Evolutionary conservation across 37 sponge, comb jelly and placozoan genomes (phyloP).

Genomic region (Petrosia ficiformis): DNA sequence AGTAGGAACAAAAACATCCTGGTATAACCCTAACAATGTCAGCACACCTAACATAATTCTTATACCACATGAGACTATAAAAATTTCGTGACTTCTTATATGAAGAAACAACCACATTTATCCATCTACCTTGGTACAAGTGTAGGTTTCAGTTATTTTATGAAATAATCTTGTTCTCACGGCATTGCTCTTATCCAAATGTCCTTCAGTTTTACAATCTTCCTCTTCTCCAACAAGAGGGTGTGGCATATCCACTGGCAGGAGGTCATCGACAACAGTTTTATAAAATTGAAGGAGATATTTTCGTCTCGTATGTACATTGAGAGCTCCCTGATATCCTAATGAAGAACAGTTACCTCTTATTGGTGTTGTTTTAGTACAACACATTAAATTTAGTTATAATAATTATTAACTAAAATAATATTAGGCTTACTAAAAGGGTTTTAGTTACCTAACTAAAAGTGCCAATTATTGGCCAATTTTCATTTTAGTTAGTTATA

Average conservation of each 20-base stretch:
- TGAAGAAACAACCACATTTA: too few species aligned
- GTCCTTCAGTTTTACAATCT: background rate
- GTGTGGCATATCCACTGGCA: background rate
- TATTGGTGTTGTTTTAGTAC: constrained; percentile 18
- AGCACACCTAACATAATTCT: too few species aligned
- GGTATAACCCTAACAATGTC: too few species aligned
- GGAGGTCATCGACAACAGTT: constrained; percentile 12
- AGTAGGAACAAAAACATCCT: too few species aligned
- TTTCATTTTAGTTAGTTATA: too few species aligned
- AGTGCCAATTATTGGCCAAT: too few species aligned
- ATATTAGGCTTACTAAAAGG: too few species aligned
- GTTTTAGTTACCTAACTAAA: too few species aligned
- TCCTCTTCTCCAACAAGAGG: background rate
- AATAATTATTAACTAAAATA: too few species aligned
- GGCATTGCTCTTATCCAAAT: background rate
- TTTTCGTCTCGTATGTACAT: background rate
- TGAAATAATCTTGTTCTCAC: constrained; percentile 24
- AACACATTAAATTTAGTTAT: too few species aligned
- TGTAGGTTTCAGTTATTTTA: constrained; percentile 41
- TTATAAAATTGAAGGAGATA: constrained; percentile 34
- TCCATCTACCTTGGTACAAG: constrained; percentile 31
- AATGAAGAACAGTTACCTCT: background rate
- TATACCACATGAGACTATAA: too few species aligned
- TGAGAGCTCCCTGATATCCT: constrained; percentile 48
- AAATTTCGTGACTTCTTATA: too few species aligned